Conservation (phyloP, 2,113 vertebrate species). For the Epinephelus fuscoguttatus region DNA sequence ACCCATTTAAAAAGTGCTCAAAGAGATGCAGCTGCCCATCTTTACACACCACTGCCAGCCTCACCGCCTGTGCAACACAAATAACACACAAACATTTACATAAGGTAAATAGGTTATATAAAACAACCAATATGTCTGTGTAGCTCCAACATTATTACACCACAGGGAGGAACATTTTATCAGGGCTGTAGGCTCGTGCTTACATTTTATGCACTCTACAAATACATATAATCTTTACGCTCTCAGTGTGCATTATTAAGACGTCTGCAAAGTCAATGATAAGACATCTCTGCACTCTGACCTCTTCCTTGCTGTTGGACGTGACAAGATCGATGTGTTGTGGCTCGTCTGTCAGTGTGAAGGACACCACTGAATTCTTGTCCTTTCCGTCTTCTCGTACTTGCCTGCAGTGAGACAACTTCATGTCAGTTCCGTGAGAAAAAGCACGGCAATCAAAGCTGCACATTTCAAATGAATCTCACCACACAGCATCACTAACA, state of each 20-base stretch:
- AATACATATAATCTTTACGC: neutral
- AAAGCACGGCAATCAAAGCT: neutral
- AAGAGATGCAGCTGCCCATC: constrained; percentile 97
- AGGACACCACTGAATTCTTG: constrained; percentile 95
- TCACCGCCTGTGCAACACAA: constrained; percentile 88
- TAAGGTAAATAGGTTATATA: neutral
- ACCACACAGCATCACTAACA: accelerated
- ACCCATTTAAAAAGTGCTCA: constrained; percentile 99
- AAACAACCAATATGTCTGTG: neutral
- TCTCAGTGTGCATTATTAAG: accelerated
- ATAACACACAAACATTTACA: neutral
- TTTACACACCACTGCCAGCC: constrained; percentile 94
- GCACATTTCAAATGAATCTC: neutral
- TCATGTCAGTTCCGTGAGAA: constrained; percentile 1
- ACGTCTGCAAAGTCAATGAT: neutral
- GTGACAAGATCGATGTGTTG: constrained; percentile 90
- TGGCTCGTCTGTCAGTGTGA: constrained; percentile 94
- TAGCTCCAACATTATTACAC: neutral
- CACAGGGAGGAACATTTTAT: neutral
- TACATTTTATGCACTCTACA: neutral
- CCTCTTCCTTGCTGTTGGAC: constrained; percentile 94
- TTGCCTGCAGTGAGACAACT: constrained; percentile 86
- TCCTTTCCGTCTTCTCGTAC: constrained; percentile 94
- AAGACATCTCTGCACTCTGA: constrained; percentile 60
- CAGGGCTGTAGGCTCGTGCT: neutral